Conservation (phyloP, 2,113 vertebrate genomes). For the Casuarius casuarius region DNA sequence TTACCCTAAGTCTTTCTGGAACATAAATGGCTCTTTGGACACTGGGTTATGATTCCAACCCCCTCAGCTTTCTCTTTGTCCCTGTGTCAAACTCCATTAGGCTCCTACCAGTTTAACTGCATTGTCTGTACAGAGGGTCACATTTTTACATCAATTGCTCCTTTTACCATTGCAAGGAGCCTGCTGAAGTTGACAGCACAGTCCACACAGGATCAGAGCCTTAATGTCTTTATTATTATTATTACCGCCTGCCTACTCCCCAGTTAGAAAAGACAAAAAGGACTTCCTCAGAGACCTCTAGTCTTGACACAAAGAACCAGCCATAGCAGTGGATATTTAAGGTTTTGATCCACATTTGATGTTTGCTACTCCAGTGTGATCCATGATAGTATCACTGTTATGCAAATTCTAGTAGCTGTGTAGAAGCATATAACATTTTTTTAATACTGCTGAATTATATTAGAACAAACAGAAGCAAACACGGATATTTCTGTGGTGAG, state of each 20-base stretch:
- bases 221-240: no score
- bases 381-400: neutral
- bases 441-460: neutral
- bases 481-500: neutral
- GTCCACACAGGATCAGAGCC: no score
- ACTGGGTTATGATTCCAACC: neutral
- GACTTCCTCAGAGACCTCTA: neutral
- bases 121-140: accelerated
- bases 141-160: neutral
- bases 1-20: neutral
- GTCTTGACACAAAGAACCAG: neutral
- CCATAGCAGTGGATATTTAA: neutral
- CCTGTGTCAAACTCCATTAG: neutral
- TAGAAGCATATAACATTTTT: neutral
- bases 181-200: no score
- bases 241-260: no score
- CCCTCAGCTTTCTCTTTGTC: neutral
- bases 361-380: neutral
- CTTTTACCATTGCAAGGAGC: no score
- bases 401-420: neutral
- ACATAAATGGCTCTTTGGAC: neutral
- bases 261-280: neutral
- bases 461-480: no score
- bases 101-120: neutral
- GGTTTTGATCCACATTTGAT: neutral